Evolutionary conservation across 2,797 vertebrate species (phyloP).

Genomic region (Graptemys geographica): DNA sequence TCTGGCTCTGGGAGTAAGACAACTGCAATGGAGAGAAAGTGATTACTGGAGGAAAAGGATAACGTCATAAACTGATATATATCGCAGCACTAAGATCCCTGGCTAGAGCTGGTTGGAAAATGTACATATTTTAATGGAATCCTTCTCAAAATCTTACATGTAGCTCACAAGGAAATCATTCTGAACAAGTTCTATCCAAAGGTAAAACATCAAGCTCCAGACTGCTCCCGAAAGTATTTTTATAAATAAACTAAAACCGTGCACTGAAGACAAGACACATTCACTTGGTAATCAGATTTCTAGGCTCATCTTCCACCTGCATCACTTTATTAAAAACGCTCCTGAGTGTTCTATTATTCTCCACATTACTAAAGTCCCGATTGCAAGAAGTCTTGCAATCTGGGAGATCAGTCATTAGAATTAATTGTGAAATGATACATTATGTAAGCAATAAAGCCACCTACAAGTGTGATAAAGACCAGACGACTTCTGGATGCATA

Average conservation of each 20-base stretch:
- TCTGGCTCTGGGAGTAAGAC: no score
- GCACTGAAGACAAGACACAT: neutral
- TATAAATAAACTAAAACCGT: neutral
- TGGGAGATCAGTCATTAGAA: rapidly evolving
- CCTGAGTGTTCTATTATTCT: neutral
- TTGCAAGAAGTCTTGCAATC: neutral
- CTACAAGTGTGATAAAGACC: rapidly evolving
- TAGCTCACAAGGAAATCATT: neutral
- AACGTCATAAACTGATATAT: no score
- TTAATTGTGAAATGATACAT: rapidly evolving
- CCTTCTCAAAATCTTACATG: neutral
- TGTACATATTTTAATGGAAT: rapidly evolving
- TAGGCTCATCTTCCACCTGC: neutral
- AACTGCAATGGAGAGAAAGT: no score
- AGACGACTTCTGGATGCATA: neutral
- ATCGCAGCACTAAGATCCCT: no score
- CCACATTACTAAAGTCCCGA: neutral
- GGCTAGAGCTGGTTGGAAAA: no score
- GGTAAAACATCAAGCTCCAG: neutral
- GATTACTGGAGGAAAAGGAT: no score
- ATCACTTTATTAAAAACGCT: no score
- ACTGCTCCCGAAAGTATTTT: neutral
- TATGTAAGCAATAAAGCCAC: neutral
- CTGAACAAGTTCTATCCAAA: rapidly evolving
- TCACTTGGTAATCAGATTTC: neutral